Conservation (phyloP, 2,797 vertebrate species). For the Syngnathus rostellatus region DNA sequence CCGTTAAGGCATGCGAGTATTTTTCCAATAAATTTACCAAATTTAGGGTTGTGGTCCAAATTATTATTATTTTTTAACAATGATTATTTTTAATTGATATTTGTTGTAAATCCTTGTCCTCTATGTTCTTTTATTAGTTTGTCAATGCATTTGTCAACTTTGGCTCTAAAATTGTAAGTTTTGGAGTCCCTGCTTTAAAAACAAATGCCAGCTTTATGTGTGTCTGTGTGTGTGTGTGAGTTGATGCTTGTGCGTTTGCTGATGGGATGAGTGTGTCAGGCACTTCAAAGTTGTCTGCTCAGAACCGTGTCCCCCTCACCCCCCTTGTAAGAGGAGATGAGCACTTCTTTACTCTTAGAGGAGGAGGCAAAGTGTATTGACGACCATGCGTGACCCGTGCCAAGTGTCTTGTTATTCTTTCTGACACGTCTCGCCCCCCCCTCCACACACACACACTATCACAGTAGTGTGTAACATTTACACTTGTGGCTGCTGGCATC, state of each 20-base stretch:
- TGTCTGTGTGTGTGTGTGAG: constrained; percentile 5
- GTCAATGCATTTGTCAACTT: too few species aligned
- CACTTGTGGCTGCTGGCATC: constrained; percentile 57
- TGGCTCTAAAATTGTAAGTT: not conserved
- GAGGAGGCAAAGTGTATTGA: constrained; percentile 30
- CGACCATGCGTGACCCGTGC: constrained; percentile 30
- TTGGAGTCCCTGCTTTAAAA: not conserved
- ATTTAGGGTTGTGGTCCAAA: too few species aligned
- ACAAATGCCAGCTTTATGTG: constrained; percentile 1
- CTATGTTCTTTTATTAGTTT: not conserved
- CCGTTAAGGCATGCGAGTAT: not conserved
- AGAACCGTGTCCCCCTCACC: constrained; percentile 15
- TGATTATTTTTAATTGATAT: not conserved
- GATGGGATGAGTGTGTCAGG: constrained; percentile 22
- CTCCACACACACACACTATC: constrained; percentile 29
- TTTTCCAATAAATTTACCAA: not conserved
- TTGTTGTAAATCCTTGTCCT: not conserved
- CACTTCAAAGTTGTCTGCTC: constrained; percentile 33
- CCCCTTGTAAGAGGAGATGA: constrained; percentile 29
- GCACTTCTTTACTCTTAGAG: constrained; percentile 22
- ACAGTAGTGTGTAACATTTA: constrained; percentile 46
- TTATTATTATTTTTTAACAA: too few species aligned
- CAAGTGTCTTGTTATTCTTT: constrained; percentile 50
- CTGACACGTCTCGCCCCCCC: constrained; percentile 54
- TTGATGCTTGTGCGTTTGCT: constrained; percentile 11